phyloP scores from a whole-genome alignment of 2,888 invertebrate species.

The Trissoscelio sp. region DNA sequence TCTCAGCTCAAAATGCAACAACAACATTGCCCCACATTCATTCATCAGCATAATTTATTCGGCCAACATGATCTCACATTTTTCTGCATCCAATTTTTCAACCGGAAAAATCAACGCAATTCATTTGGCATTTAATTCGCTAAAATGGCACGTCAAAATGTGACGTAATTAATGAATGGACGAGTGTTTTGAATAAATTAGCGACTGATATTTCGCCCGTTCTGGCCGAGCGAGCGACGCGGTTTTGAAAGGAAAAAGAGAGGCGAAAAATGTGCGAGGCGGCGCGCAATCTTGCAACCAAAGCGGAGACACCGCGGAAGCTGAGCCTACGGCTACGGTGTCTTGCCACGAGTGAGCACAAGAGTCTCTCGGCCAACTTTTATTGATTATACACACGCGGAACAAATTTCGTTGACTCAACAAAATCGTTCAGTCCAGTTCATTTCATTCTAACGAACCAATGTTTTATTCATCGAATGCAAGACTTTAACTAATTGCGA shows the following conservation, averaged over 20 bases:
- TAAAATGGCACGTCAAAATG: slow-evolving; percentile 7
- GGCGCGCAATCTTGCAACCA: slow-evolving; percentile 6
- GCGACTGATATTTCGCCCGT: slow-evolving; percentile 15
- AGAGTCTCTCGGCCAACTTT: slow-evolving; percentile 56
- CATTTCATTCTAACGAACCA: slow-evolving; percentile 1
- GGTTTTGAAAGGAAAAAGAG: slow-evolving; percentile 42
- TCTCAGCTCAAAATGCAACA: not conserved
- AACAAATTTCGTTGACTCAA: slow-evolving; percentile 34
- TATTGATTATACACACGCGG: slow-evolving; percentile 57
- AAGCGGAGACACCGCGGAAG: slow-evolving; percentile 50
- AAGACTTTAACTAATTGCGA: slow-evolving; percentile 3
- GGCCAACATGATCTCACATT: too few relatives aligned
- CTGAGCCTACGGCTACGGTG: slow-evolving; percentile 56
- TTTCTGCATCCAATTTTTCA: not conserved
- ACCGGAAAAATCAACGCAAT: not conserved
- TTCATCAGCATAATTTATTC: too few relatives aligned
- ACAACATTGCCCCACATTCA: too few relatives aligned
- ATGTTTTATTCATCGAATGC: not conserved
- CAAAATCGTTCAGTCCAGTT: slow-evolving; percentile 14
- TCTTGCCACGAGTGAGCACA: slow-evolving; percentile 36
- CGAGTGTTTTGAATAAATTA: slow-evolving; percentile 45
- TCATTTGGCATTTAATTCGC: not conserved
- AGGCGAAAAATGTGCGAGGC: slow-evolving; percentile 14
- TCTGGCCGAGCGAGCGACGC: slow-evolving; percentile 31
- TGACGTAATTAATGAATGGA: slow-evolving; percentile 40